Evolutionary conservation across 2,888 invertebrate species (phyloP), one percentile per base, ranked within the genome.

Genomic region (Plagiodera versicolora): DNA sequence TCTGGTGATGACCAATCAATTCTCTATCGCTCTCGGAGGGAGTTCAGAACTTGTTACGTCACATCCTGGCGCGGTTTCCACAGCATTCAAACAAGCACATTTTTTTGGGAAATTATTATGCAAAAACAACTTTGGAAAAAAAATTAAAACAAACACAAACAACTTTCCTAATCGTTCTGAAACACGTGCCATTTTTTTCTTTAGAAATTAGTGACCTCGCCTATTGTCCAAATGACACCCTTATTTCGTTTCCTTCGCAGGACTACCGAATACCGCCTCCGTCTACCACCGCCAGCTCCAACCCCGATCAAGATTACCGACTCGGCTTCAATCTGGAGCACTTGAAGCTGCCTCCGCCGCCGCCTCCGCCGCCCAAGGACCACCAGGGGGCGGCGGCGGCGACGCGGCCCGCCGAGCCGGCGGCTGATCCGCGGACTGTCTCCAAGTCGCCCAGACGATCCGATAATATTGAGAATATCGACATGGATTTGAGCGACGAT

Each of bases 401-500:
- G 19, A 20, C 51, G n/a, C 19, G 44, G n/a, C 54, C 57, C 11
- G 30, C 50, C 4, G 55, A 53, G 20, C 51, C 39, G 3, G 60
- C 64, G 11, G 68, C 71, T 5, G 35, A 32, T 3, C 49, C 66
- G 19, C 65, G 63, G 14, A 50, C 58, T 32, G 51, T 49, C 24
- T 49, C 60, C 3, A 48, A 30, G 17, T 55, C 62, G 17, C 61
- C 59, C 9, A 35, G 49, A 16, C 65, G 70, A 20, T 72, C 70
- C 66, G 91, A 91, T 72, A 91, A 89, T 74, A 88, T 90, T 2
- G 90, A 90, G 74, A 90, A 88, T 74, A 89, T 92, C 61, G 93
- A 94, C 68, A 93, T 93, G 92, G 93, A 93, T 67, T 83, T 94
- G 75, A 92, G 92, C 10, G 93, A 93, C 71, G 93, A 93, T 49